Evolutionary conservation across 1,140 invertebrate species (phyloP).

Genomic region (Akabosia matsudoensis): DNA sequence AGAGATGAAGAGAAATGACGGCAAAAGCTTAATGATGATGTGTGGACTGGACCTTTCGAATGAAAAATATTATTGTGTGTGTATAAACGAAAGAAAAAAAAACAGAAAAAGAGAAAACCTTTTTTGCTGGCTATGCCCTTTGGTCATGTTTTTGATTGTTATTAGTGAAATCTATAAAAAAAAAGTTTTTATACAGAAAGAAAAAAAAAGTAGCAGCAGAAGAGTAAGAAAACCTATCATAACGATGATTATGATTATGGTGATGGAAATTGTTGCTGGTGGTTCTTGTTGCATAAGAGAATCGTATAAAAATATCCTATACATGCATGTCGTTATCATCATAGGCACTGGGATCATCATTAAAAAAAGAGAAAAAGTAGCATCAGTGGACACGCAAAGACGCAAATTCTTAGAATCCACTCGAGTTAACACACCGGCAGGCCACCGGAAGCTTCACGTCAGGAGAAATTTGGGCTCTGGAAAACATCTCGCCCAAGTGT

Average conservation of each 20-base stretch:
- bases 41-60: background rate
- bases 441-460: too few relatives aligned
- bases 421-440: too few relatives aligned
- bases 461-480: too few relatives aligned
- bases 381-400: too few relatives aligned
- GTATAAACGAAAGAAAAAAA: background rate
- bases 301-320: background rate
- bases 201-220: background rate
- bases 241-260: constrained; percentile 15
- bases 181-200: background rate
- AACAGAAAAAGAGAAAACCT: background rate
- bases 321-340: too few relatives aligned
- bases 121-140: background rate
- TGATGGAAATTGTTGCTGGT: background rate
- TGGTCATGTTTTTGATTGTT: constrained; percentile 12
- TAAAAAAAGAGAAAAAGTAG: background rate
- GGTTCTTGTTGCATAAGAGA: background rate
- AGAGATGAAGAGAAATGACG: background rate
- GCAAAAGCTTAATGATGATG: background rate
- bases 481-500: too few relatives aligned
- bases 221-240: constrained; percentile 2
- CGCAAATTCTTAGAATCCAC: too few relatives aligned
- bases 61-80: background rate
- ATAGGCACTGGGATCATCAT: background rate
- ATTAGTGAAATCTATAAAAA: background rate